Conservation (phyloP, 92 coral and sea anemone species). For the Umimayanthus chanpuru region DNA sequence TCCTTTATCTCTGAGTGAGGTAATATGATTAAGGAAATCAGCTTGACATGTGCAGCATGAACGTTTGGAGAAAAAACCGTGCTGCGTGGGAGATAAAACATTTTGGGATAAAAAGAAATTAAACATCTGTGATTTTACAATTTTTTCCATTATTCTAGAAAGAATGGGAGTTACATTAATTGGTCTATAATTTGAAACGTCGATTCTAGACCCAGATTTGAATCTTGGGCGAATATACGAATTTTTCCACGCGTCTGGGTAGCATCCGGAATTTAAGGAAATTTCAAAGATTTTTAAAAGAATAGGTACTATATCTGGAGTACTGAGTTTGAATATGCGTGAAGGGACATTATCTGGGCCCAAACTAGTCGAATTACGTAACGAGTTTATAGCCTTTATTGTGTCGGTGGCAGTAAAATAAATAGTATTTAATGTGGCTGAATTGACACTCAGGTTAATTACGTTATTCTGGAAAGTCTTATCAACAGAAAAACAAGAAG, state of each 20-base stretch:
- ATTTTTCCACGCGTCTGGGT: not conserved
- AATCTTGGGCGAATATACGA: not conserved
- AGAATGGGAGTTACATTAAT: not conserved
- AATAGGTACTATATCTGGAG: not conserved
- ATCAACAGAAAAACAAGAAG: no score
- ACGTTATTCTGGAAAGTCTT: no score
- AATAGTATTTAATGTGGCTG: not conserved
- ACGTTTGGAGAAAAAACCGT: not conserved
- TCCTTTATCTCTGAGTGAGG: not conserved
- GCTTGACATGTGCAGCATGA: not conserved
- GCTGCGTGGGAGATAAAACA: not conserved
- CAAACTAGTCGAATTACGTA: not conserved
- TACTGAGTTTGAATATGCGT: no score
- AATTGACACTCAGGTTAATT: no score
- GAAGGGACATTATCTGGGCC: not conserved
- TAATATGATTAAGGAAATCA: not conserved
- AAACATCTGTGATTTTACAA: not conserved
- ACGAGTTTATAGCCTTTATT: not conserved
- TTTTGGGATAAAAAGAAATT: not conserved
- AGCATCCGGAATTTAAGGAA: not conserved
- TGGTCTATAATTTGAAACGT: not conserved
- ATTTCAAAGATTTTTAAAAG: no score
- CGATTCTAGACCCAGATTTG: not conserved
- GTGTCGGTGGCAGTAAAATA: not conserved
- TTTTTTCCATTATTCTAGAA: no score